Percentiles rank a stretch among this genome's conserved stretches.
phyloP scores from a whole-genome alignment of 2,888 invertebrate species.

The Microplitis manilae region DNA sequence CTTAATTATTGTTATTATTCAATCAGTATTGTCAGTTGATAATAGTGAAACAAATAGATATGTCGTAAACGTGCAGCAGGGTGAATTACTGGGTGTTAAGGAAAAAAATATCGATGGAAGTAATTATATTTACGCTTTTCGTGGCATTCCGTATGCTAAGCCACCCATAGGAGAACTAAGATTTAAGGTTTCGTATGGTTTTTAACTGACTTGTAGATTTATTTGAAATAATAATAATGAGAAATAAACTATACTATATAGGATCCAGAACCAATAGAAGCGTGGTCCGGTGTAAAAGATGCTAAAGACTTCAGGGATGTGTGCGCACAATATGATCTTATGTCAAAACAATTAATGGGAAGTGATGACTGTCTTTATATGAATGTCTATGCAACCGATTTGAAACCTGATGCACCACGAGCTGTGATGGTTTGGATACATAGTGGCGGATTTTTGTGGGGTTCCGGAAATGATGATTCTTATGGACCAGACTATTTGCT shows the following conservation, averaged over 20 bases:
- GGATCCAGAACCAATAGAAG: constrained; percentile 58
- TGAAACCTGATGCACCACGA: constrained; percentile 27
- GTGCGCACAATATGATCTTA: constrained; percentile 47
- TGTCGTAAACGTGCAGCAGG: constrained; percentile 37
- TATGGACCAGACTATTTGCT: constrained; percentile 52
- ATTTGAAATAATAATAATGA: too few species aligned
- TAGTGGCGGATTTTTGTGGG: constrained; percentile 48
- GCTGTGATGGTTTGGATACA: constrained; percentile 55
- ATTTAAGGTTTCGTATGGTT: constrained; percentile 45
- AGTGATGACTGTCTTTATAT: constrained; percentile 49
- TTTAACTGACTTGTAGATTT: neutral
- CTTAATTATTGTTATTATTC: too few species aligned
- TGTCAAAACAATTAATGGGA: constrained; percentile 44
- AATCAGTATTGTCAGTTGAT: too few species aligned
- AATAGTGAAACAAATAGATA: neutral
- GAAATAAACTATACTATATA: constrained; percentile 31
- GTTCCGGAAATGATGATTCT: constrained; percentile 36
- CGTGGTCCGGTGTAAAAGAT: constrained; percentile 59
- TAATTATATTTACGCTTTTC: constrained; percentile 45
- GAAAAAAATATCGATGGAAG: constrained; percentile 34
- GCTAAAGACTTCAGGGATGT: constrained; percentile 57
- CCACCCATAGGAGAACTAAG: constrained; percentile 51
- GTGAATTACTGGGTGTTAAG: constrained; percentile 47
- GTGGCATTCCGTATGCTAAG: constrained; percentile 54
- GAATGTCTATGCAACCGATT: constrained; percentile 50